phyloP scores from a whole-genome alignment of 1,140 invertebrate species.

The Aphidius ervi region DNA sequence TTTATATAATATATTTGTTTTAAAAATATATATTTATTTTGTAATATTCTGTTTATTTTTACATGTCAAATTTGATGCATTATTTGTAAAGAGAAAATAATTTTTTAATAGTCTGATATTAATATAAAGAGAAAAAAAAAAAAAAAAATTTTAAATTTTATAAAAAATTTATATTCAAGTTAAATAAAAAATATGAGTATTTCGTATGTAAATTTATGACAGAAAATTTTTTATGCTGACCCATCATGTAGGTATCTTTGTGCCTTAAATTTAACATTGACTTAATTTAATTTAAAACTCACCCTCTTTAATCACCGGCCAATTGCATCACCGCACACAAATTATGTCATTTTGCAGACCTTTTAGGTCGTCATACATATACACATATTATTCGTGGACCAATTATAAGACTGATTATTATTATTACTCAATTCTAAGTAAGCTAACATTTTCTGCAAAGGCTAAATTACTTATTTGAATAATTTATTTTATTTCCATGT shows the following conservation, averaged over 20 bases:
- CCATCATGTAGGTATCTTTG: constrained; percentile 4
- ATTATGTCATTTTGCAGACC: constrained; percentile 46
- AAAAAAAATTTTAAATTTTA: not conserved
- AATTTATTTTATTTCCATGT: too few relatives aligned
- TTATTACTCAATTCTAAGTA: too few relatives aligned
- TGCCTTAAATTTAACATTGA: constrained; percentile 24
- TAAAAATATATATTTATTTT: too few relatives aligned
- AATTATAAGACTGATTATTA: too few relatives aligned
- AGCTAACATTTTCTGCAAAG: too few relatives aligned
- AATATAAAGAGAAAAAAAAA: not conserved
- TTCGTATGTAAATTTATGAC: constrained; percentile 50
- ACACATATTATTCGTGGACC: too few relatives aligned
- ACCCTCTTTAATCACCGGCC: constrained; percentile 49
- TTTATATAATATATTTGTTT: too few relatives aligned
- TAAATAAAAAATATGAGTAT: constrained; percentile 23
- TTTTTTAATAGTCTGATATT: constrained; percentile 1
- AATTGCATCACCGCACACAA: constrained; percentile 49
- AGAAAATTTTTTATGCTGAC: constrained; percentile 29
- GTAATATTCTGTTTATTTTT: too few relatives aligned
- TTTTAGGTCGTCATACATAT: not conserved
- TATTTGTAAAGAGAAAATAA: not conserved
- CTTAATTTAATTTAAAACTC: constrained; percentile 47
- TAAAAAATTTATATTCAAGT: not conserved
- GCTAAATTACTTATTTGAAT: too few relatives aligned
- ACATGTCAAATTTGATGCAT: too few relatives aligned